phyloP scores from a whole-genome alignment of 2,888 invertebrate genomes.

The Hirtodrosophila histrioides region DNA sequence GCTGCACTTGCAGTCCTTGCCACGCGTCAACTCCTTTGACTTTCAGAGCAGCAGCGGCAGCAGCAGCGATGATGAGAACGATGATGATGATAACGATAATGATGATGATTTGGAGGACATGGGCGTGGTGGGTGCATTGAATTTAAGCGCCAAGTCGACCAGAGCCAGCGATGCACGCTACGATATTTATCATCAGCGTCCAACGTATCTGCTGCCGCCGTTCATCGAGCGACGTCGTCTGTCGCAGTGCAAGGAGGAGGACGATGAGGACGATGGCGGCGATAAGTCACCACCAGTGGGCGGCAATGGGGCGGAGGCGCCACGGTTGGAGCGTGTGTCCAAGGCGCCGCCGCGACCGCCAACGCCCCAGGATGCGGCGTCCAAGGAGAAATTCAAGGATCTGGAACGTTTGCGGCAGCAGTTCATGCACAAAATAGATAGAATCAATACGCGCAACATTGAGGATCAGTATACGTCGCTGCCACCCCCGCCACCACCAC shows the following conservation, averaged over 20 bases:
- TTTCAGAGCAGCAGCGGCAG: conserved; percentile 77
- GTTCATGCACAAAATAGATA: conserved; percentile 84
- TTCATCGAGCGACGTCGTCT: conserved; percentile 88
- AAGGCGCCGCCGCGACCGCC: conserved; percentile 80
- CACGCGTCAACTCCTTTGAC: conserved; percentile 74
- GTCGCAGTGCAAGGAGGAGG: conserved; percentile 93
- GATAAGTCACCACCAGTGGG: conserved; percentile 75
- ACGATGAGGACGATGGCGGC: conserved; percentile 88
- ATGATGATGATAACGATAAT: conserved; percentile 41
- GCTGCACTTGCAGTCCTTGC: conserved; percentile 51
- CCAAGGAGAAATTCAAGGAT: conserved; percentile 82
- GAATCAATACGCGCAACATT: conserved; percentile 82
- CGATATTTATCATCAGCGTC: conserved; percentile 76
- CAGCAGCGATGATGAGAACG: conserved; percentile 66
- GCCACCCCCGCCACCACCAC: conserved; percentile 72
- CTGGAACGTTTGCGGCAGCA: conserved; percentile 81
- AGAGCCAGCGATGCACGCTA: conserved; percentile 60
- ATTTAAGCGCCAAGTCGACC: conserved; percentile 53
- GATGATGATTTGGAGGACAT: conserved; percentile 50
- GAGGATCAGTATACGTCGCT: conserved; percentile 72
- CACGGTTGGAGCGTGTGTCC: conserved; percentile 51
- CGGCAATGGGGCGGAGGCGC: conserved; percentile 31
- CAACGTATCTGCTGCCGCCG: conserved; percentile 84
- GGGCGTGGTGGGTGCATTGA: conserved; percentile 37
- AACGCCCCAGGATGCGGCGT: conserved; percentile 73